Conservation (phyloP, 2,797 vertebrate genomes). For the Pseudochirops cupreus region DNA sequence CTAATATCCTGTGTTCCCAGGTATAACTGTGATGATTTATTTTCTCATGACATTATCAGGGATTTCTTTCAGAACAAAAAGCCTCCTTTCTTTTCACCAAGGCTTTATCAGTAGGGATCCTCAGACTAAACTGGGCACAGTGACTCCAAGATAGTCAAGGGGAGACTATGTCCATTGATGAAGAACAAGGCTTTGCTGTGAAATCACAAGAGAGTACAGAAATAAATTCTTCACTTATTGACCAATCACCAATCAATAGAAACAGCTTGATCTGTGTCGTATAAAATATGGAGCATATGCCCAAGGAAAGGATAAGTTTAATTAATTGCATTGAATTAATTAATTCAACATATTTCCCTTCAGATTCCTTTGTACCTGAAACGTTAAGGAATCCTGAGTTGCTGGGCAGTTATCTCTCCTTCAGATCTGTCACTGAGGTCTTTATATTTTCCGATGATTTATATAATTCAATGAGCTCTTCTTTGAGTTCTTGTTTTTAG, state of each 20-base stretch:
- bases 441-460: background rate
- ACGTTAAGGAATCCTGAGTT: background rate
- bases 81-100: background rate
- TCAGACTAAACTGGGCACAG: background rate
- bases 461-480: background rate
- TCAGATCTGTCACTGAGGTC: background rate
- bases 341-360: background rate
- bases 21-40: background rate
- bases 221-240: background rate
- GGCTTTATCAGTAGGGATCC: background rate
- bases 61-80: background rate
- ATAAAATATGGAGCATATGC: background rate
- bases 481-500: background rate
- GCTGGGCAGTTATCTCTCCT: background rate
- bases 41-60: background rate
- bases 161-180: background rate
- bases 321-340: background rate
- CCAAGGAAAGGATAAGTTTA: background rate
- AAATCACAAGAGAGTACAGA: background rate
- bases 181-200: background rate
- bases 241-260: background rate
- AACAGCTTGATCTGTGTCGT: background rate
- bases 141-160: background rate
- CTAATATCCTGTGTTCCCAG: background rate
- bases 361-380: background rate